These are phyloP conservation scores for Xestoiulus laeticollis DNA, from an alignment of 2,888 invertebrate species.

Conservation along the genomic window DNA sequence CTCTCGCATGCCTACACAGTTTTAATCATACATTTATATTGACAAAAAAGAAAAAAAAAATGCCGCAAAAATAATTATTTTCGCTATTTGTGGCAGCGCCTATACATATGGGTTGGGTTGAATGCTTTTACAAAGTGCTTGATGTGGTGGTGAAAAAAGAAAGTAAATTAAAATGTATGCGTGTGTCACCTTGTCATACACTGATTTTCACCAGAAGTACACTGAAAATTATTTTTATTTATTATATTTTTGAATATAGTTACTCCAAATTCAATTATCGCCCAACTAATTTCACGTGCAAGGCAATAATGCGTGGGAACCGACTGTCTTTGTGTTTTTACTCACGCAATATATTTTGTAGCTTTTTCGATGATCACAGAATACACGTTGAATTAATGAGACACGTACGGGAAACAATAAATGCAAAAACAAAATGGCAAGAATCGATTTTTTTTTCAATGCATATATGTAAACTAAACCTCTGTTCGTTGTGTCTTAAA, in stretches of 20 bases:
- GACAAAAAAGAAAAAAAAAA: neutral
- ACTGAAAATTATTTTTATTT: neutral
- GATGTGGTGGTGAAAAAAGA: neutral
- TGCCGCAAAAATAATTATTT: neutral
- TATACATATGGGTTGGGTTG: neutral
- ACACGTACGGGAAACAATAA: slow-evolving; percentile 31
- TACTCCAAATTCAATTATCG: slow-evolving; percentile 31
- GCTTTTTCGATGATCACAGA: neutral
- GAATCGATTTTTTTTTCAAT: neutral
- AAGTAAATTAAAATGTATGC: slow-evolving; percentile 3
- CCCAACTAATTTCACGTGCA: neutral
- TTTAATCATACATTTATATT: slow-evolving; percentile 6
- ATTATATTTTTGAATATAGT: neutral
- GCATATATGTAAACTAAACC: neutral
- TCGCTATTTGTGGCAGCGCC: neutral
- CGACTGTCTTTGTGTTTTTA: slow-evolving; percentile 32
- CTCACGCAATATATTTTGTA: slow-evolving; percentile 19
- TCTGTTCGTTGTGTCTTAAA: neutral
- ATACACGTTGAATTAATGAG: slow-evolving; percentile 18
- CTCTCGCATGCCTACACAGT: slow-evolving; percentile 27
- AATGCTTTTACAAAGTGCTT: neutral
- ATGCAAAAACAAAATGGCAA: slow-evolving; percentile 35
- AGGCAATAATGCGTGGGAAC: neutral
- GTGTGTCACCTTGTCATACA: slow-evolving; percentile 1
- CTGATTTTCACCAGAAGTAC: neutral